phyloP scores from a whole-genome alignment of 2,113 vertebrate species.

The Phaethornis superciliosus region DNA sequence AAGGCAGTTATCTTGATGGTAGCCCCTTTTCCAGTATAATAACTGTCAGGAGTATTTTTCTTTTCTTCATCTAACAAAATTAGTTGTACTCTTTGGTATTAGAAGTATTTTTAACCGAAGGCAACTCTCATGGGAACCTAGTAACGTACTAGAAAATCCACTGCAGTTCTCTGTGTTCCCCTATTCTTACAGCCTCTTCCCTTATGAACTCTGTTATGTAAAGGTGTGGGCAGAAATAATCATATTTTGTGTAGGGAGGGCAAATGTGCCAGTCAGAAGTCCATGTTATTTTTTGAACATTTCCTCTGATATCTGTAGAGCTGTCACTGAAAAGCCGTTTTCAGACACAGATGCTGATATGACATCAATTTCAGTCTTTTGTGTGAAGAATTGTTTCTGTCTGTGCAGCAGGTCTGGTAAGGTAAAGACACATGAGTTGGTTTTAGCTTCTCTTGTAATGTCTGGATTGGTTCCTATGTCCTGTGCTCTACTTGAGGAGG shows the following conservation, averaged over 20 bases:
- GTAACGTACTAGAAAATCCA: constrained; percentile 27
- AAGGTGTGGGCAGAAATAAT: neutral
- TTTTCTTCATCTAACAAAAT: constrained; percentile 51
- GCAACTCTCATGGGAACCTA: constrained; percentile 60
- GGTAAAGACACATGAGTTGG: neutral
- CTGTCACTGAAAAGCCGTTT: neutral
- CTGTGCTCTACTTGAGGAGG: neutral
- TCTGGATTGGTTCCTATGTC: neutral
- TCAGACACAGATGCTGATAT: neutral
- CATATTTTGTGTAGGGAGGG: neutral
- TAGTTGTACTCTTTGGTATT: constrained; percentile 52
- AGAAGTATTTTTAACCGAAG: constrained; percentile 74
- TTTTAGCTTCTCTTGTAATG: neutral
- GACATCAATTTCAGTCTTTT: neutral
- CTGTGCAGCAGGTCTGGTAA: neutral
- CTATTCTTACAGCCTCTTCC: constrained; percentile 6
- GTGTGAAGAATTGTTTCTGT: neutral
- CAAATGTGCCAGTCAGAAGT: neutral
- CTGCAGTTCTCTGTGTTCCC: neutral
- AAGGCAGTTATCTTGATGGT: neutral
- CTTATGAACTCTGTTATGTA: neutral
- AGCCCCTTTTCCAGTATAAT: neutral
- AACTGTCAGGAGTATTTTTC: constrained; percentile 36
- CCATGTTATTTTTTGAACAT: neutral
- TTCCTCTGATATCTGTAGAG: neutral